Base-by-base conservation (phyloP, 2,797 vertebrate genomes). In the Hippopotamyrus pictus region DNA sequence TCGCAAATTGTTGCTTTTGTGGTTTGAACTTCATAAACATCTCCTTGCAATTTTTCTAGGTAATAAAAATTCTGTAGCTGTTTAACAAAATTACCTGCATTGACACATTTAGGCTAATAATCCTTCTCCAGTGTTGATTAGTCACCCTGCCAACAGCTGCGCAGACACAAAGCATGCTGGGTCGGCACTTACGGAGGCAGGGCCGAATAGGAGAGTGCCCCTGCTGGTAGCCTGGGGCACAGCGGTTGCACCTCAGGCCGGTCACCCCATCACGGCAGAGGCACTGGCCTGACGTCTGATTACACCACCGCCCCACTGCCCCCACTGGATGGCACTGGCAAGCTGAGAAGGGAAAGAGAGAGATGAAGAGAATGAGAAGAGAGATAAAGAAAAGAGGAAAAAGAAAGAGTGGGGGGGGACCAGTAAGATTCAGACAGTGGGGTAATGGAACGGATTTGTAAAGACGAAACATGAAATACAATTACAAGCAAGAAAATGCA, bases 201-300 rank as follows among this genome's bases (percentile, higher is more conserved):
- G 97, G 97, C 85, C 96, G 93, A 2, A 96, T 94, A 0, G 96
- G 95, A 0, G 97, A 97, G 89, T 91, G 95, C 53, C 97, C 97
- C 93, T 97, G 97, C 92, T 97, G 97, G 94, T 94, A 98, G 76
- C 97, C 97, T 0, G 94, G 94, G 22, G 96, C 95, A 41, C 97
- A 98, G 90, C 96, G 97, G 93, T 96, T 98, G 91, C 97, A 98
- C 44, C 95, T 95, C 89, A 95, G 93, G 82, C 97, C 97, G 0
- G 94, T 96, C 92, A 98, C 97, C 0, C 97, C 97, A 0, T 97
- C 94, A 88, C 97, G 96, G 93, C 97, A 98, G 88, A 96, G 93
- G 90, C 97, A 98, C 91, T 98, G 97, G 41, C 97, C 97, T 0
- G 96, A 96, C 1, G 97, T 97, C 94, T 98, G 97, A 93, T 98